phyloP scores from a whole-genome alignment of 2,888 invertebrate genomes.

The Caenorhabditis macrosperma region DNA sequence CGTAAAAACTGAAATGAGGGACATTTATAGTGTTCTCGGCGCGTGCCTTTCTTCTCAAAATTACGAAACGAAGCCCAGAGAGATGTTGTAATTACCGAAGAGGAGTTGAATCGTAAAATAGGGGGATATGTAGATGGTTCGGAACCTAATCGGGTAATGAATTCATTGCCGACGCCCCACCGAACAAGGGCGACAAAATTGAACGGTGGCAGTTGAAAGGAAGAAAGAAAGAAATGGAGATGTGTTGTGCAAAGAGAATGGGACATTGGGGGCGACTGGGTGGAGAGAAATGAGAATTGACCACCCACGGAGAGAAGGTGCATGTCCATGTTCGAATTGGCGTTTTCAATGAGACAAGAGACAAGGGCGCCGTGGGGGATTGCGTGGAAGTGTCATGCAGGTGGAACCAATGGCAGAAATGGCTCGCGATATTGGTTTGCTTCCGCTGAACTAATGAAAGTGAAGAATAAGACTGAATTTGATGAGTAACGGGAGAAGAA shows the following conservation, averaged over 20 bases:
- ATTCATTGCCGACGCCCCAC: no score
- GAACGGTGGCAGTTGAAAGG: constrained; percentile 25
- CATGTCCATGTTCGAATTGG: constrained; percentile 29
- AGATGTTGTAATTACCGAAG: constrained; percentile 18
- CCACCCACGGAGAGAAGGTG: constrained; percentile 52
- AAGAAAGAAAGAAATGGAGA: not conserved
- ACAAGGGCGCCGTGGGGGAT: not conserved
- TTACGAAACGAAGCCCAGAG: constrained; percentile 9
- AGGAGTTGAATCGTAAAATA: constrained; percentile 12
- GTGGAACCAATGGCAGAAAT: not conserved
- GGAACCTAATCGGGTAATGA: constrained; percentile 40
- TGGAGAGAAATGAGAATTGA: constrained; percentile 47
- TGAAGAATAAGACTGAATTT: no score
- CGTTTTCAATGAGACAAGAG: constrained; percentile 28
- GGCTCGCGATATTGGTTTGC: not conserved
- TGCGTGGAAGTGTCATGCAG: not conserved
- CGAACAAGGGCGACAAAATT: constrained; percentile 37
- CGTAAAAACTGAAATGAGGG: constrained; percentile 22
- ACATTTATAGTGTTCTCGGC: constrained; percentile 24
- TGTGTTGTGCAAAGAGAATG: constrained; percentile 37
- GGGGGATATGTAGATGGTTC: constrained; percentile 11
- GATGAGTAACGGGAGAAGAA: no score
- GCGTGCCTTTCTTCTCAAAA: constrained; percentile 10
- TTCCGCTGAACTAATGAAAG: no score
- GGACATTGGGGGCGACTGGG: no score